Evolutionary conservation across 2,888 invertebrate genomes (phyloP), one percentile per base, ranked within the genome.

Genomic region (Alloplasta piceator): DNA sequence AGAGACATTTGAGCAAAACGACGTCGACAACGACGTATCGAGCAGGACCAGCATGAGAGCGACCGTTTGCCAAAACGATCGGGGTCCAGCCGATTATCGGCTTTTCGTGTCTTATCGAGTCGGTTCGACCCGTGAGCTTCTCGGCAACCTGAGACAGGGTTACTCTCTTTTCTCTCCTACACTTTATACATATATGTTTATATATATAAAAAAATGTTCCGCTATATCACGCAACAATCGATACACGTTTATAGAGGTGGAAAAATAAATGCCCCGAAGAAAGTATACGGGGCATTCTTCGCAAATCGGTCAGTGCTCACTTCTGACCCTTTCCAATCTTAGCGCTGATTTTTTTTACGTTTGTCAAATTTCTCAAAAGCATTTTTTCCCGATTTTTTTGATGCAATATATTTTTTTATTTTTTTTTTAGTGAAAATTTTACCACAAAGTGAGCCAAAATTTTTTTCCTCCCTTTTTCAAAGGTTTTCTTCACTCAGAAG

Each of bases 101-200:
- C 76, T 84, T 84, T 86, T 83, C 88, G 87, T 87, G 89, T 87
- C 88, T 89, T 89, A 89, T 89, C 89, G 85, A 81, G 9, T 80
- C 74, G 77, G 75, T 78, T 83, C 83, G 87, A 87, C 87, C 85
- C 87, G 87, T 87, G 41, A 67, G 60, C 55, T 73, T 66, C 52
- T 43, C 38, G 52, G 48, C 26, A 26, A 26, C 26, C 26, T 26
- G 43, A 64, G 73, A 60, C 72, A 74, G 60, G 64, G 70, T 77
- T 77, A 60, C 26, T 26, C 26, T 26, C 26, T 26, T 26, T 26
- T 26, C 56, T 50, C 36, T n/a, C 26, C 64, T 64, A 36, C 2
- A 9, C 43, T 3, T 0, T 41, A 2, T 58, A 38, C 58, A 7
- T 12, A 74, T 48, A 48, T 46, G 38, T 38, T 38, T 63, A 56